These are phyloP conservation scores for Mactra quadrangularis DNA, from an alignment of 1,140 invertebrate species.

Conservation along the genomic window DNA sequence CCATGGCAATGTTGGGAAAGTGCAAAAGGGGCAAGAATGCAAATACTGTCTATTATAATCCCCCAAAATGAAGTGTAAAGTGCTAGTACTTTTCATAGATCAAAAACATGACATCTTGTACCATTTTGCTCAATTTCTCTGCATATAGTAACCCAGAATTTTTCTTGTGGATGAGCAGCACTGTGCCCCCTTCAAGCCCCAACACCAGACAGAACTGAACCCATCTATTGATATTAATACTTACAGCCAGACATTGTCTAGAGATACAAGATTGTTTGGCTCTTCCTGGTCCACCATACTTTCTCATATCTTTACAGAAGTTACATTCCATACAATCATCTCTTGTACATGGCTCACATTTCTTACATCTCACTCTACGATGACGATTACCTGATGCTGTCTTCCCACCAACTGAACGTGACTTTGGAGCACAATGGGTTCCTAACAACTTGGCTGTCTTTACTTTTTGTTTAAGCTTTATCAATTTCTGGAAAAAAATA, in stretches of 20 bases:
- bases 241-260: constrained; percentile 91
- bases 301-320: constrained; percentile 98
- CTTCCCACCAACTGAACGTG: constrained; percentile 35
- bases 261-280: constrained; percentile 98
- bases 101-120: no score
- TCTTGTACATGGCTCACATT: constrained; percentile 95
- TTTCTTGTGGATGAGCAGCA: neutral
- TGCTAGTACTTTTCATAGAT: no score
- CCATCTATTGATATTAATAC: constrained; percentile 16
- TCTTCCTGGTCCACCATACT: constrained; percentile 95
- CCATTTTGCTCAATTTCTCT: no score
- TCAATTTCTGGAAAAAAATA: constrained; percentile 49
- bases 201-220: neutral
- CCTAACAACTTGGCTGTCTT: constrained; percentile 61
- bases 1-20: no score
- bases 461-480: constrained; percentile 59
- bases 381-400: constrained; percentile 79
- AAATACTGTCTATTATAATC: no score
- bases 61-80: no score
- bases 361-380: constrained; percentile 90
- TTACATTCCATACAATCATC: constrained; percentile 96
- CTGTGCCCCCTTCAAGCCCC: neutral
- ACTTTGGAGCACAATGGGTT: constrained; percentile 13
- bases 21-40: no score
- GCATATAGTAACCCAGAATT: no score